Base-by-base conservation (phyloP, 2,113 vertebrate species). In the Melierax canorus region DNA sequence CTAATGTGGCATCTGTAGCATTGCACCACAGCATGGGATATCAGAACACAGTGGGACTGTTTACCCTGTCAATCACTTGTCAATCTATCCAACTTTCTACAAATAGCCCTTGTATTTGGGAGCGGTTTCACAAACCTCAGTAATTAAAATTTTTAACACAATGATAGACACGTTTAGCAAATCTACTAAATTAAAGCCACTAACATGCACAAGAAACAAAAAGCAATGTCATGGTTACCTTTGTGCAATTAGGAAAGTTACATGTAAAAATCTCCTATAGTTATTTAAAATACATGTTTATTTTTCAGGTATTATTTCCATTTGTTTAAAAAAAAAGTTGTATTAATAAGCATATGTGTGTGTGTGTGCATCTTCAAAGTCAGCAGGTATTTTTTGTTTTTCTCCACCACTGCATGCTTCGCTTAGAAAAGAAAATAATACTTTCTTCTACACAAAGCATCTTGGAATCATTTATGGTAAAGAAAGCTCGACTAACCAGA, bases 21-120 rank as follows among this genome's bases (percentile, higher is more conserved):
- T 23, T 94, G 86, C 86, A 78, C 86, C 91, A 77, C 81, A 92
- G 90, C 88, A 89, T 7, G 89, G 86, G 87, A 95, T 96, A 98
- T 95, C 82, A 97, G 97, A 97, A 95, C 92, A 97, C 90, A 81
- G 82, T n/a, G 62, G 86, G 96, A 95, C 79, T 98, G 97, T 98
- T 98, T 98, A 98, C 95, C 64, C 66, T 97, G 97, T 95, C 98
- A 97, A 95, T 98, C 98, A 98, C 72, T 86, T 97, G 97, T 97
- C 98, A 98, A 48, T 97, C 96, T 91, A 91, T 24, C 58, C 53
- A 86, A 88, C 75, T 92, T 95, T 97, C 87, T 95, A 95, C 98
- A 98, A 98, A 98, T 77, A 98, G 32, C 36, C 39, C 96, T 88
- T 97, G 88, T 96, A 95, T 91, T 83, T 88, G 26, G 62, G 75